Percentiles rank a stretch among this genome's conserved stretches.
Conservation (phyloP, 2,888 invertebrate species). For the Lasioglossum morio region DNA sequence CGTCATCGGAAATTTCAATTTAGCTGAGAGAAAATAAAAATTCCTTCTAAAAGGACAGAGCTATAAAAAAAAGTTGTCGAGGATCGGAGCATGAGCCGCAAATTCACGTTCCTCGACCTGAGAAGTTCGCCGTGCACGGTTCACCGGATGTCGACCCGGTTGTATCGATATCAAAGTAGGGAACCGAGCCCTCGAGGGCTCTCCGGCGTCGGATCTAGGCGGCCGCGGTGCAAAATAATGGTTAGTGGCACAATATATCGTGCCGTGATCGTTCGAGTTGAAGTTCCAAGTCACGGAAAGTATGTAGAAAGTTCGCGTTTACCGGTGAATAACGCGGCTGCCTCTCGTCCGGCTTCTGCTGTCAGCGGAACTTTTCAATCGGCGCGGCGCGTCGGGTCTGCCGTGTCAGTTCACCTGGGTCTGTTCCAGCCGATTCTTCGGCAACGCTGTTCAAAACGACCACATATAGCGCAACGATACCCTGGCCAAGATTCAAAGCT, state of each 20-base stretch:
- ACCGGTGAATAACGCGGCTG: slow-evolving; percentile 3
- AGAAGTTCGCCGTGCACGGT: neutral
- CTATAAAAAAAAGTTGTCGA: neutral
- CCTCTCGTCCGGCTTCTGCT: slow-evolving; percentile 1
- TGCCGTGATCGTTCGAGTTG: slow-evolving; percentile 11
- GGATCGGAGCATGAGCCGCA: neutral
- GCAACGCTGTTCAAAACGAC: neutral
- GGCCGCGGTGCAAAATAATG: slow-evolving; percentile 27
- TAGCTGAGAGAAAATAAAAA: neutral
- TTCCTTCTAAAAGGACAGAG: neutral
- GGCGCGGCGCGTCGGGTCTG: neutral
- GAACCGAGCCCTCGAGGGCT: slow-evolving; percentile 26
- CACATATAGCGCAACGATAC: neutral
- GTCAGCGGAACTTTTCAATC: slow-evolving; percentile 27
- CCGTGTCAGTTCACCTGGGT: slow-evolving; percentile 5
- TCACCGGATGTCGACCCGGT: slow-evolving; percentile 16
- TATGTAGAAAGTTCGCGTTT: slow-evolving; percentile 39
- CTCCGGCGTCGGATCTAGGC: slow-evolving; percentile 21
- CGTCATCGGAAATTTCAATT: neutral
- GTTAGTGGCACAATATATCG: slow-evolving; percentile 19
- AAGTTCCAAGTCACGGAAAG: slow-evolving; percentile 32
- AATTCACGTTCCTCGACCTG: neutral
- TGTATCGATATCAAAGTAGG: slow-evolving; percentile 26
- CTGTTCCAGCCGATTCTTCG: slow-evolving; percentile 12
- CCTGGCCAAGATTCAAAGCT: slow-evolving; percentile 6